Evolutionary conservation across 1,140 invertebrate species (phyloP), one percentile per base, ranked within the genome.

Genomic region (Odontomachus brunneus): DNA sequence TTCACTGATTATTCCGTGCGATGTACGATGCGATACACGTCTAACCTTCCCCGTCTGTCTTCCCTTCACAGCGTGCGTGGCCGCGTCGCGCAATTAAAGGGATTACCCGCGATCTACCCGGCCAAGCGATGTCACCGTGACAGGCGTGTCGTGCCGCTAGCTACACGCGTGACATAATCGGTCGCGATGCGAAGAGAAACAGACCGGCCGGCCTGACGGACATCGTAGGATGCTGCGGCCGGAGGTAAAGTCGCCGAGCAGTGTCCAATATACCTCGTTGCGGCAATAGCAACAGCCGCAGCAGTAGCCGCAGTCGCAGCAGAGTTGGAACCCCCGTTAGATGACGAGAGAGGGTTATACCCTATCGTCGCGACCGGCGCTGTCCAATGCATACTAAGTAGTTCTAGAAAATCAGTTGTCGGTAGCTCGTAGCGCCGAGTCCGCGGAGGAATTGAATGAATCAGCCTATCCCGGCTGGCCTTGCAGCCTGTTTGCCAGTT

Each of bases 361-460:
- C 84, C 60, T 84, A 78, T 82, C 78, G 82, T 83, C 63, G 38
- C 51, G 63, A n/a, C 44, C 29, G 55, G 67, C 60, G 82, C 57
- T 80, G 85, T 85, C 71, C 85, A 86, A 89, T 89, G 87, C 87
- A 89, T 90, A 89, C 57, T 73, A 90, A 90, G 84, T 88, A 84
- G 87, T 78, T 83, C 62, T 89, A 65, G 75, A 88, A 89, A 88
- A 90, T 89, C 88, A 63, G 85, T 87, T 82, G 80, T 73, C 80
- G 81, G 75, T 85, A 81, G 63, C 65, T 85, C 57, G 75, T 84
- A 83, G 33, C 60, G 55, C 59, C 62, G 55, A 55, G 59, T 53
- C 65, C 15, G 22, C 69, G 69, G 29, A 65, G 62, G 48, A 85
- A 85, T 86, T 73, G 83, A 87, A 89, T 85, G 88, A 89, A 87